These are phyloP conservation scores for Cylloceria caligata DNA, from an alignment of 2,888 invertebrate species.

Conservation along the genomic window DNA sequence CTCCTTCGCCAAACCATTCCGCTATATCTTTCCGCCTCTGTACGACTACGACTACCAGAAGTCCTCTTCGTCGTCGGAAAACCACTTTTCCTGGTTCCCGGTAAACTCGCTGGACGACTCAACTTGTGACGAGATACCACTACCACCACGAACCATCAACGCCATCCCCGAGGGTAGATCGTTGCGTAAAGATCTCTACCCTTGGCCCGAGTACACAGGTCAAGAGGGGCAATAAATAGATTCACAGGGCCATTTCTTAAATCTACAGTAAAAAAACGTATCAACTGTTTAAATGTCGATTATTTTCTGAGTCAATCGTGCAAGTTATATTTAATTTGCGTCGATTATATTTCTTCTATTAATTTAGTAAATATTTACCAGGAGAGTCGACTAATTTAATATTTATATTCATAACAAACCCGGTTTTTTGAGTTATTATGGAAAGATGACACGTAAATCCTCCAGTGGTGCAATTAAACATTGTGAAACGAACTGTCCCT, in stretches of 20 bases:
- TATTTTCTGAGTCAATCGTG: too few species aligned
- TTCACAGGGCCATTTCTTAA: too few species aligned
- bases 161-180: neutral
- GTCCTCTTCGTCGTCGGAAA: conserved; percentile 54
- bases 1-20: conserved; percentile 28
- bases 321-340: too few species aligned
- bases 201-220: neutral
- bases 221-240: neutral
- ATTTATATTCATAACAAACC: too few species aligned
- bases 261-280: too few species aligned
- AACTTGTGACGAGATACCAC: conserved; percentile 33
- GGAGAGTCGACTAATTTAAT: too few species aligned
- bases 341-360: too few species aligned
- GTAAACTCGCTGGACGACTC: conserved; percentile 47
- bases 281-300: too few species aligned
- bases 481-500: neutral
- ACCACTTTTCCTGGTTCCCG: conserved; percentile 60
- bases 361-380: too few species aligned
- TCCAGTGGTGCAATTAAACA: neutral
- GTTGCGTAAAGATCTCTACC: conserved; percentile 3
- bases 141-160: neutral
- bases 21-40: conserved; percentile 8
- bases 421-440: neutral
- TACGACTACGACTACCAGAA: conserved; percentile 39
- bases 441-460: neutral